Base-by-base conservation (phyloP, 2,888 invertebrate species). In the Cheilosia impressa region DNA sequence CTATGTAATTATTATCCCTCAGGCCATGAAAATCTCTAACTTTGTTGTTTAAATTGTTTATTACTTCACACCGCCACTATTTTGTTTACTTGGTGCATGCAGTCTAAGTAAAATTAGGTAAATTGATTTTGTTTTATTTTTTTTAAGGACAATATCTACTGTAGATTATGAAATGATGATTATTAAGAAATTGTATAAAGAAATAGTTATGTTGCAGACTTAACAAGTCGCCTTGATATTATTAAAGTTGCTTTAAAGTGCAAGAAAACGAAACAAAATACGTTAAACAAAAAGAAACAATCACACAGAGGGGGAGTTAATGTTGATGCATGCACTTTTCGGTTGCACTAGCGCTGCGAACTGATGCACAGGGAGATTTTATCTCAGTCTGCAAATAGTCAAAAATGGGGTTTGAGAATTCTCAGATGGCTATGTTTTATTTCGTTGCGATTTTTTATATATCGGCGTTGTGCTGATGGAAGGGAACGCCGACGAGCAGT, bases 51-150 rank as follows among this genome's bases (percentile, higher is more conserved):
- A 38, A 72, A 52, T 72, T 60, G 72, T 50, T 63, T 34, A 15
- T 3, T 10, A 31, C 47, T 10, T 62, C 15, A 53, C 19, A n/a
- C 27, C 27, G 31, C 27, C n/a, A 17, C 9, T 19, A n/a, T 31
- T 62, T 62, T 80, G 43, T 65, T 69, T 60, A 60, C 66, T 68
- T 52, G 71, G 71, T 82, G 77, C 82, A 78, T 82, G 82, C 78
- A 72, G 50, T 72, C 71, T 43, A 72, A 72, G 34, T 58, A 45
- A 77, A 75, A 24, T 77, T 82, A 65, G 65, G 53, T 60, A 55
- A 78, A 69, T 66, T 66, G 53, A 38, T 68, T 13, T 15, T 22
- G 31, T 60, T 27, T 58, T 65, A 34, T 62, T 58, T 43, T 63
- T 13, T 75, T 34, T 60, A 41, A 22, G 57, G 58, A 58, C 13